Evolutionary conservation across 53 echinoderm and acorn worm species (phyloP).

Genomic region (Temnopleurus reevesii): DNA sequence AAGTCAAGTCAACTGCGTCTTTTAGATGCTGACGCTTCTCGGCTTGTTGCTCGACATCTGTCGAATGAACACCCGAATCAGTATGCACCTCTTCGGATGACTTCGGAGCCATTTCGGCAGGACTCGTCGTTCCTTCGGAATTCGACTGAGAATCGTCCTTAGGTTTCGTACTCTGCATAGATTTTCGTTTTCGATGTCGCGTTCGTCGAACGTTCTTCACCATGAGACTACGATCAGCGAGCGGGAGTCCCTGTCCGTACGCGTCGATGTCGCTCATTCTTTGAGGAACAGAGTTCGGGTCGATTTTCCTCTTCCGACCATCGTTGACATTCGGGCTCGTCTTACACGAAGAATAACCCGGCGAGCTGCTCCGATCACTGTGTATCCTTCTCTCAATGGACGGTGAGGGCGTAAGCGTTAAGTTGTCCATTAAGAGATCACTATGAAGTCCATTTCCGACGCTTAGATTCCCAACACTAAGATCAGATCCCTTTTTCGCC

Average conservation of each 20-base stretch:
- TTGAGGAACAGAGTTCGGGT: slow-evolving; percentile 56
- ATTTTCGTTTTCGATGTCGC: slow-evolving; percentile 13
- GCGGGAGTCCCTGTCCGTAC: slow-evolving; percentile 80
- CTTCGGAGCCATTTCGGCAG: slow-evolving; percentile 27
- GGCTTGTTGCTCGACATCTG: background rate
- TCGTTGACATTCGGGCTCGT: slow-evolving; percentile 49
- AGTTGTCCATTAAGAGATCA: slow-evolving; percentile 3
- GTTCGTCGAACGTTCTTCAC: slow-evolving; percentile 59
- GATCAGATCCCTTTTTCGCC: background rate
- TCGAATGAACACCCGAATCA: slow-evolving; percentile 37
- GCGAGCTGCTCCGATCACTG: slow-evolving; percentile 43
- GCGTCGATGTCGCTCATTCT: slow-evolving; percentile 86
- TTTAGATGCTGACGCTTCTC: background rate
- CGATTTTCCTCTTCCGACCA: slow-evolving; percentile 51
- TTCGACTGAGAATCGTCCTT: slow-evolving; percentile 37
- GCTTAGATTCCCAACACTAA: background rate
- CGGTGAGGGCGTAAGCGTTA: slow-evolving; percentile 24
- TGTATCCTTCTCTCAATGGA: background rate
- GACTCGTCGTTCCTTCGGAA: slow-evolving; percentile 43
- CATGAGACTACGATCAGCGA: slow-evolving; percentile 53
- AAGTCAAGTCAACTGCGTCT: background rate
- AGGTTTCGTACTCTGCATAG: background rate
- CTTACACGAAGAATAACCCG: slow-evolving; percentile 2
- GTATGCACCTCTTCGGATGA: slow-evolving; percentile 35
- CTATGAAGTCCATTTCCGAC: background rate